These are phyloP conservation scores for Erithacus rubecula DNA, from an alignment of 2,797 vertebrate species.

Conservation along the genomic window DNA sequence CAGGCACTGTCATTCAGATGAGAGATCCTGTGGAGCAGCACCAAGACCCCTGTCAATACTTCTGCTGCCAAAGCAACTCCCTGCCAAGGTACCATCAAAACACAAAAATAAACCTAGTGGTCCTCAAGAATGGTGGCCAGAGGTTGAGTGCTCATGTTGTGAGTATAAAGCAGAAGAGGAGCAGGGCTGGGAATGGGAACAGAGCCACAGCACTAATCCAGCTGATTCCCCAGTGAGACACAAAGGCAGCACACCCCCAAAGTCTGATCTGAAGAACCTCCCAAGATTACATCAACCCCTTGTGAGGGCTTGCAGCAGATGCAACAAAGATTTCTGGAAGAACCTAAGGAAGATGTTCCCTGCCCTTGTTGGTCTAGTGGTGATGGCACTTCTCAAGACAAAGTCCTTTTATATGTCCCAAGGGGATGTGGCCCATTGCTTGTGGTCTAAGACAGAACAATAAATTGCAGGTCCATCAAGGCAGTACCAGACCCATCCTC, in stretches of 20 bases:
- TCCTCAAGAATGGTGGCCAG: background rate
- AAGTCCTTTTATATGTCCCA: background rate
- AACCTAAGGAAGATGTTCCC: background rate
- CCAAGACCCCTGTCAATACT: background rate
- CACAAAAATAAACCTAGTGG: background rate
- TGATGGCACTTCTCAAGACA: background rate
- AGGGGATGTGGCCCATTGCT: background rate
- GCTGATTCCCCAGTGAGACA: background rate
- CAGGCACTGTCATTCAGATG: background rate
- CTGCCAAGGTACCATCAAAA: background rate
- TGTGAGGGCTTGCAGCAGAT: background rate
- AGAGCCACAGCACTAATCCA: background rate
- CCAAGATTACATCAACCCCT: background rate
- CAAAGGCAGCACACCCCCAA: background rate
- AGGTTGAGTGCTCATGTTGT: background rate
- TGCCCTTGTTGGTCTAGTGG: background rate
- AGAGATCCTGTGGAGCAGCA: background rate
- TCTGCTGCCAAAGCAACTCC: background rate
- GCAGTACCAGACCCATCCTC: background rate
- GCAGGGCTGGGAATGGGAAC: background rate
- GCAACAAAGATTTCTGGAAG: background rate
- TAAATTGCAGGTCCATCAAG: background rate
- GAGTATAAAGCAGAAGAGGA: background rate
- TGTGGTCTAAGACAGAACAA: background rate
- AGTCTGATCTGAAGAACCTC: background rate